Base-by-base conservation (phyloP, 2,888 invertebrate species). In the Drosophila longiperda region DNA sequence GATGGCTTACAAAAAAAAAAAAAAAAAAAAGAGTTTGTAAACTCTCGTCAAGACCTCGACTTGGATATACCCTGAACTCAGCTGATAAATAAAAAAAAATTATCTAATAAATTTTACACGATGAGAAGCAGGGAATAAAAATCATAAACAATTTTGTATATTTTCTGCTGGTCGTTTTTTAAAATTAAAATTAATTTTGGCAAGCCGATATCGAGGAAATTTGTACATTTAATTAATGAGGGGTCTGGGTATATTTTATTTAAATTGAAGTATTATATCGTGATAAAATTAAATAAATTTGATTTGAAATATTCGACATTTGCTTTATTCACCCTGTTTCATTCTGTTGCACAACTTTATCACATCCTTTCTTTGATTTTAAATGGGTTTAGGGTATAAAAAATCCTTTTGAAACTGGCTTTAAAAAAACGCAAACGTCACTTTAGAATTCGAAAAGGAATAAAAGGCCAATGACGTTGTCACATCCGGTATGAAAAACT, bases 401-500 rank as follows among this genome's bases (percentile, higher is more conserved):
- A 40, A 23, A 23, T 45, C 15, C 23, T 59, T 61, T 62, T 64
- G 40, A 26, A 32, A 33, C 48, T 50, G 42, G 50, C 55, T 69
- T 69, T 48, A 76, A 67, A 76, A 67, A 76, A 76, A 68, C 58
- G 59, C 76, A 53, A 61, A 62, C 61, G 50, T 33, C 62, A 60
- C 76, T 75, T 55, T 75, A n/a, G 29, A 42, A 34, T 45, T 49
- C 57, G 15, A 63, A 57, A 53, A 49, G 12, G 45, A 69, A 15
- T 9, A 34, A 33, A 23, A n/a, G 36, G 32, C 42, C 53, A 34
- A 61, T 65, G 49, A 36, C 45, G 54, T 66, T 26, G 57, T 15
- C 49, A 48, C 57, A 62, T 78, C 75, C 74, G 71, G 66, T 8
- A 55, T 36, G 26, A 38, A 57, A 72, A 80, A 66, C 66, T 67